A percentile compares a stretch with the other conserved stretches of the same genome.
phyloP scores from a whole-genome alignment of 2,113 vertebrate genomes.

The Eolophus roseicapilla region DNA sequence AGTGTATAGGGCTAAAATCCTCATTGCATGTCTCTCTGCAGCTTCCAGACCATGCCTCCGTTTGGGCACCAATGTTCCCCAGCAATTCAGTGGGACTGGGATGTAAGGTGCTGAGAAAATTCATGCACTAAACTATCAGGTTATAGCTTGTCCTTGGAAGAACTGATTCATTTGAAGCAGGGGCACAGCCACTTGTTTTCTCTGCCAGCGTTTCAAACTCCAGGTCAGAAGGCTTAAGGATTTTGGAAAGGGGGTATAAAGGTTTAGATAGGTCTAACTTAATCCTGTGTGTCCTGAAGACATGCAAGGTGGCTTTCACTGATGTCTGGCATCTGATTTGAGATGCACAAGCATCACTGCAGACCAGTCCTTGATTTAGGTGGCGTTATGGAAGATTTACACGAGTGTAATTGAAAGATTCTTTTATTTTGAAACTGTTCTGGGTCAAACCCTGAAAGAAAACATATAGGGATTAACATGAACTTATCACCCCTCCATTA shows the following conservation, averaged over 20 bases:
- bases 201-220: not conserved
- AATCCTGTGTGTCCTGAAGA: not conserved
- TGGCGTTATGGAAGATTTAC: not conserved
- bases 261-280: not conserved
- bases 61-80: not conserved
- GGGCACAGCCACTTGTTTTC: not conserved
- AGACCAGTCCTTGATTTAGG: not conserved
- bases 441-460: not conserved
- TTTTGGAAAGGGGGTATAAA: not conserved
- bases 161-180: not conserved
- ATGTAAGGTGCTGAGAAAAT: not conserved
- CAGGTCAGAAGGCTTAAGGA: not conserved
- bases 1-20: not conserved
- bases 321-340: not conserved
- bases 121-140: not conserved
- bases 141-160: not conserved
- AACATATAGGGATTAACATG: not conserved
- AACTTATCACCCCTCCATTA: not conserved
- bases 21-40: not conserved
- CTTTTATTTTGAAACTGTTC: conserved; percentile 16
- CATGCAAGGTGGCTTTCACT: not conserved
- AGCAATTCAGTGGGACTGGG: not conserved
- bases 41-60: not conserved
- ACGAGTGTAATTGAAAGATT: not conserved
- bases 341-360: not conserved